Evolutionary conservation across 2,113 vertebrate genomes (phyloP), one percentile per base, ranked within the genome.

Genomic region (Urocynchramus pylzowi): DNA sequence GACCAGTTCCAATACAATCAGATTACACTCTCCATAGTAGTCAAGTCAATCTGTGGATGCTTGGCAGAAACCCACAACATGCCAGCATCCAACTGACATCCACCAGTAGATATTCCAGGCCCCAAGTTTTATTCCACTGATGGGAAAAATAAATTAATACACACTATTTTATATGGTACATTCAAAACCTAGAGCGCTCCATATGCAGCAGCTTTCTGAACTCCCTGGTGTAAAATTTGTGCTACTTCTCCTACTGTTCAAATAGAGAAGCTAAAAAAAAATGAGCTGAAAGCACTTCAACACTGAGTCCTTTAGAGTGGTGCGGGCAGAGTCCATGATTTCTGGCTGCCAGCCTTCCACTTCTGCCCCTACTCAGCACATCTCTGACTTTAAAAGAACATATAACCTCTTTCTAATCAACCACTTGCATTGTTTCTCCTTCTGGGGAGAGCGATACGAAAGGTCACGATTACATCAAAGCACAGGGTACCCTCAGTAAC

Each of bases 231-330:
- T 24, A 77, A 91, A 83, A 68, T 2, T 3, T 33, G 52, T 28
- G 50, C 69, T 83, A 79, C 74, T 90, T 82, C 73, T 64, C 74
- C 75, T 45, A 76, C 61, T 77, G 59, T 75, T 82, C 84, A 95
- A 76, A 65, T 10, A 61, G 52, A 50, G 75, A 93, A 95, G 52
- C 28, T 85, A 65, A 35, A 82, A 82, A 80, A 95, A 89, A 53
- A 6, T 7, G 7, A 76, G 52, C 57, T 63, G 87, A 96, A 95
- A 91, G 45, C 67, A 78, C 54, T 87, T 87, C n/a, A 84, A 27
- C 45, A n/a, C 2, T 16, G 47, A 89, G 56, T 56, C 52, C 75
- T 71, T 44, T 7, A 60, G 22, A 59, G 28, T 95, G 49, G 41
- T 17, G 21, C 3, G n/a, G 75, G 78, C 50, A 96, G 65, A 95